Base-by-base conservation (phyloP, 2,888 invertebrate species). In the Luperina nickerlii region DNA sequence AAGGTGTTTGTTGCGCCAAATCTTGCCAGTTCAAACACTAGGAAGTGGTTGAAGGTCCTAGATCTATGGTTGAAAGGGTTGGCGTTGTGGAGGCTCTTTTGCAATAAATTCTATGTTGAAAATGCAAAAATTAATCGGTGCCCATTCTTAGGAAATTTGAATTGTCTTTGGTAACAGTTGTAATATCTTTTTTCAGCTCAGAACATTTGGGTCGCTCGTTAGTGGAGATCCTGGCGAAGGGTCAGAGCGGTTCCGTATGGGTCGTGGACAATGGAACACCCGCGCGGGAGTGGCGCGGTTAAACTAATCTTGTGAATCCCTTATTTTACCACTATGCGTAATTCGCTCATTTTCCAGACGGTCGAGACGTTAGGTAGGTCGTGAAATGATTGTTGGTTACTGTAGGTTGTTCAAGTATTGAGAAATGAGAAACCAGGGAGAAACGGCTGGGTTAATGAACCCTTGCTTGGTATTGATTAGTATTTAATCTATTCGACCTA, bases 221-320 rank as follows among this genome's bases (percentile, higher is more conserved):
- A 81, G 96, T 98, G 63, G 98, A 98, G 79, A 95, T 98, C 57
- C 94, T 98, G 60, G 97, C 97, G 81, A 98, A 97, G 89, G 98
- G 97, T 18, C 97, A 97, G 87, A 98, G 97, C 91, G 98, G 98
- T n/a, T 97, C 98, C 0, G 97, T 98, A 78, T 98, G 98, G 98
- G 94, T 98, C 65, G 97, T 98, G 51, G 98, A 98, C 90, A 98
- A 98, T 89, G 97, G 97, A 18, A 97, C 97, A 89, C 97, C 98
- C 6, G 97, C 97, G 2, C 97, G 97, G 90, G 98, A 98, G 89
- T 97, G 97, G 95, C 96, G 97, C 88, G 96, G 95, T 82, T 96
- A 96, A 91, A 67, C 66, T 66, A 57, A 15, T 4, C 65, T 27
- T 74, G 11, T 27, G 18, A 78, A 67, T 71, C 68, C 68, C 60